phyloP scores from a whole-genome alignment of 2,888 invertebrate species.

The Metalampra italica region DNA sequence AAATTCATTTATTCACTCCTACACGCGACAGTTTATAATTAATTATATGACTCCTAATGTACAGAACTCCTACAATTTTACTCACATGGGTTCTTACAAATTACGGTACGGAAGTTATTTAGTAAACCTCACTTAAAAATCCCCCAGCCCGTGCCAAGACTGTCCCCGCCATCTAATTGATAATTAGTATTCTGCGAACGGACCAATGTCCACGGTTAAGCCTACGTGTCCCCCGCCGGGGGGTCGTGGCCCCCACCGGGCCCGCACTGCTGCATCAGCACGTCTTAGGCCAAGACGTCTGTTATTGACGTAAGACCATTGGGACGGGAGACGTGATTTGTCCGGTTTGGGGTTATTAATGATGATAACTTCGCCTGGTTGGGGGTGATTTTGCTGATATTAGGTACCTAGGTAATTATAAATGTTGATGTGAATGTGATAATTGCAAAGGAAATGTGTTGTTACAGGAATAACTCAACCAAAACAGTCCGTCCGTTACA shows the following conservation, averaged over 20 bases:
- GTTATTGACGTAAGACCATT: slow-evolving; percentile 47
- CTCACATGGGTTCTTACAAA: too few species aligned
- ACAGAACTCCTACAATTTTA: too few species aligned
- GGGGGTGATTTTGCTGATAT: not conserved
- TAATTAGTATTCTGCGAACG: slow-evolving; percentile 64
- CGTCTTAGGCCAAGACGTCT: slow-evolving; percentile 41
- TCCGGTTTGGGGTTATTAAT: slow-evolving; percentile 17
- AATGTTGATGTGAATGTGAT: too few species aligned
- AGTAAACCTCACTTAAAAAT: slow-evolving; percentile 17
- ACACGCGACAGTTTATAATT: too few species aligned
- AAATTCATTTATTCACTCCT: too few species aligned
- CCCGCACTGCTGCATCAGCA: slow-evolving; percentile 45
- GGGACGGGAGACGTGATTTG: slow-evolving; percentile 45
- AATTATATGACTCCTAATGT: too few species aligned
- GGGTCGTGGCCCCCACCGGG: not conserved
- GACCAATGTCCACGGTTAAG: slow-evolving; percentile 41
- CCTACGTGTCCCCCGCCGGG: slow-evolving; percentile 51
- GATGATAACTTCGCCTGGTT: slow-evolving; percentile 1
- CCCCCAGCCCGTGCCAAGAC: slow-evolving; percentile 25
- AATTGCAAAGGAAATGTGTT: too few species aligned
- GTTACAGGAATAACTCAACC: too few species aligned
- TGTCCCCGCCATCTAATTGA: slow-evolving; percentile 47
- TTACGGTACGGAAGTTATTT: not conserved
- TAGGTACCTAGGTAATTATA: too few species aligned
- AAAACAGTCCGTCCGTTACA: too few species aligned